A percentile compares a stretch with the other conserved stretches of the same genome.
Conservation (phyloP, 2,113 vertebrate genomes). For the Sapajus apella region DNA sequence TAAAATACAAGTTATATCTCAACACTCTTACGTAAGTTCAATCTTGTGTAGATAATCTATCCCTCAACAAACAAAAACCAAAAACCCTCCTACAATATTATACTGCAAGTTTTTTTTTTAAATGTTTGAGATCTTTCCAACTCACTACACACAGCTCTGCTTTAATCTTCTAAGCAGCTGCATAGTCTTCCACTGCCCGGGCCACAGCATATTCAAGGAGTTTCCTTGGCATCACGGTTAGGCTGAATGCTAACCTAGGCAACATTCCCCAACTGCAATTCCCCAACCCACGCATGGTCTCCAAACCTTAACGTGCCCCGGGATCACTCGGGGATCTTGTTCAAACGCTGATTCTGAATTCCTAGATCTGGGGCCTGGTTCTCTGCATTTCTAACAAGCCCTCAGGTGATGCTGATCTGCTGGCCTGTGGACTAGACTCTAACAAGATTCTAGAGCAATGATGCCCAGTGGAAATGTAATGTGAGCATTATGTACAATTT, state of each 20-base stretch:
- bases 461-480: neutral
- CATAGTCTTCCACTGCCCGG: neutral
- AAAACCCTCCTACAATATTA: neutral
- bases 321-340: neutral
- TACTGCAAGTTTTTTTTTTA: neutral
- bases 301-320: neutral
- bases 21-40: no score
- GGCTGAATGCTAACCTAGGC: neutral
- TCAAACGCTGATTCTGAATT: neutral
- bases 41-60: neutral
- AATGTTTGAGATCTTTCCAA: neutral
- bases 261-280: neutral
- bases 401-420: neutral
- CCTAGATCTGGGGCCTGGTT: neutral
- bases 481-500: neutral
- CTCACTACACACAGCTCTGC: neutral
- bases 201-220: no score
- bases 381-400: neutral
- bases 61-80: neutral
- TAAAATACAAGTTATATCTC: neutral
- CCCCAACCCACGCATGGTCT: accelerated
- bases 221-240: neutral
- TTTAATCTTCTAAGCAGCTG: neutral
- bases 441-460: neutral
- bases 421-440: neutral